These are phyloP conservation scores for Misgurnus anguillicaudatus DNA, from an alignment of 2,113 vertebrate genomes.

Conservation along the genomic window DNA sequence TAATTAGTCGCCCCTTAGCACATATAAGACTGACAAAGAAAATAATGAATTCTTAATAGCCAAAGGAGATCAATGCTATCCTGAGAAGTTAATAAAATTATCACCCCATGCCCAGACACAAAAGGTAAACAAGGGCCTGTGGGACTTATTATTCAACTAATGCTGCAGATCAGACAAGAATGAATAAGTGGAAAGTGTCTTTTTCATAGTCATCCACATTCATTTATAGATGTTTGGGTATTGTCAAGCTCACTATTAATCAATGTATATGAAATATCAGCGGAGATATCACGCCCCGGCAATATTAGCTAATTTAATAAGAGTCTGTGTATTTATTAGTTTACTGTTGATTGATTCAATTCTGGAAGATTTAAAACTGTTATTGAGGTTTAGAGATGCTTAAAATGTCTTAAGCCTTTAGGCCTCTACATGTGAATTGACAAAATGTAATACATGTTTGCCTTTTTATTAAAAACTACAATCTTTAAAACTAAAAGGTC, in stretches of 20 bases:
- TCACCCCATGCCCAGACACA: constrained; percentile 29
- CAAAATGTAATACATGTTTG: constrained; percentile 19
- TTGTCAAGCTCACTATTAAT: constrained; percentile 14
- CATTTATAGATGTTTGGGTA: not conserved
- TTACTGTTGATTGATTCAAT: constrained; percentile 21
- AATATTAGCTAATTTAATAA: not conserved
- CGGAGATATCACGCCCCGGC: constrained; percentile 2
- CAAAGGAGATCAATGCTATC: constrained; percentile 46
- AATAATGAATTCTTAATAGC: constrained; percentile 45
- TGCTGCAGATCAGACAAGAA: not conserved
- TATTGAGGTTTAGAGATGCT: constrained; percentile 11
- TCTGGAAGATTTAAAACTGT: constrained; percentile 24
- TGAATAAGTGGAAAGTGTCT: not conserved
- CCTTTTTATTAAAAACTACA: constrained; percentile 17
- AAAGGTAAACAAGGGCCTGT: constrained; percentile 29
- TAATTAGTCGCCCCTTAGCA: constrained; percentile 45
- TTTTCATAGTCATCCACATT: constrained; percentile 22
- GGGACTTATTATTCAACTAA: constrained; percentile 27
- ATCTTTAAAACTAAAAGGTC: not conserved
- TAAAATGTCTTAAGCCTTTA: constrained; percentile 16
- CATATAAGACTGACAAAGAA: constrained; percentile 25
- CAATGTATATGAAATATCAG: constrained; percentile 18
- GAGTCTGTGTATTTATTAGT: constrained; percentile 31
- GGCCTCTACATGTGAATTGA: not conserved
- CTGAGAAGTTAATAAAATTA: constrained; percentile 47